Percentiles rank a stretch among this genome's conserved stretches.
Conservation (phyloP, 2,797 vertebrate genomes). For the Epinephelus malabaricus region DNA sequence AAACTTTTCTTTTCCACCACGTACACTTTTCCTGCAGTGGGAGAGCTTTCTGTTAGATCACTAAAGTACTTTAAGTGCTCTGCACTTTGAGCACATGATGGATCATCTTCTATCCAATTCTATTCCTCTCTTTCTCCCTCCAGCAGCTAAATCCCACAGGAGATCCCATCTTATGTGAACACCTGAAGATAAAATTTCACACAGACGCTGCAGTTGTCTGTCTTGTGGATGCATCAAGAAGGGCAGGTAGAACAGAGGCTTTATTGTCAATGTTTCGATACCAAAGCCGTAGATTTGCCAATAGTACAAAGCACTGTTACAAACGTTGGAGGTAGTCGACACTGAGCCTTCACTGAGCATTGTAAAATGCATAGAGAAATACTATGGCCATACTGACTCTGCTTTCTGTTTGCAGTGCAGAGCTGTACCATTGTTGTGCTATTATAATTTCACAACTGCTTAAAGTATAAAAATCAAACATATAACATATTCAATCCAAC, state of each 20-base stretch:
- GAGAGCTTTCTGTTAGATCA: slow-evolving; percentile 25
- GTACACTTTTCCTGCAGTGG: background rate
- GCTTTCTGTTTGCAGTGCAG: slow-evolving; percentile 68
- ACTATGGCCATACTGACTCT: slow-evolving; percentile 73
- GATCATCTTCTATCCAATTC: slow-evolving; percentile 38
- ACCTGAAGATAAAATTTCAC: slow-evolving; percentile 13
- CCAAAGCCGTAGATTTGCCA: slow-evolving; percentile 61
- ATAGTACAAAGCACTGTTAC: slow-evolving; percentile 78
- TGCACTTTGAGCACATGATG: slow-evolving; percentile 26
- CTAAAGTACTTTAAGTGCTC: slow-evolving; percentile 15
- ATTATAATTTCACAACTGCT: slow-evolving; percentile 62
- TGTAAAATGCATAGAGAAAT: slow-evolving; percentile 81
- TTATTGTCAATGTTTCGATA: slow-evolving; percentile 72
- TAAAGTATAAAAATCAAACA: slow-evolving; percentile 72
- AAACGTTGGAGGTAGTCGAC: slow-evolving; percentile 82
- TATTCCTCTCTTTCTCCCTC: slow-evolving; percentile 20
- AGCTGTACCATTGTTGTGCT: slow-evolving; percentile 71
- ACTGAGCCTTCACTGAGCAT: slow-evolving; percentile 72
- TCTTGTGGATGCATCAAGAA: slow-evolving; percentile 21
- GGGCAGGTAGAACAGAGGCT: slow-evolving; percentile 65
- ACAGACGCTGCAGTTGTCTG: slow-evolving; percentile 3
- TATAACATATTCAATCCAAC: slow-evolving; percentile 61
- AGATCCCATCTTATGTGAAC: slow-evolving; percentile 15
- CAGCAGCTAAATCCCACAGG: slow-evolving; percentile 40
- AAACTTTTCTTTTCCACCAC: background rate